Evolutionary conservation across 2,888 invertebrate genomes (phyloP).

Genomic region (Alviniconcha strummeri): DNA sequence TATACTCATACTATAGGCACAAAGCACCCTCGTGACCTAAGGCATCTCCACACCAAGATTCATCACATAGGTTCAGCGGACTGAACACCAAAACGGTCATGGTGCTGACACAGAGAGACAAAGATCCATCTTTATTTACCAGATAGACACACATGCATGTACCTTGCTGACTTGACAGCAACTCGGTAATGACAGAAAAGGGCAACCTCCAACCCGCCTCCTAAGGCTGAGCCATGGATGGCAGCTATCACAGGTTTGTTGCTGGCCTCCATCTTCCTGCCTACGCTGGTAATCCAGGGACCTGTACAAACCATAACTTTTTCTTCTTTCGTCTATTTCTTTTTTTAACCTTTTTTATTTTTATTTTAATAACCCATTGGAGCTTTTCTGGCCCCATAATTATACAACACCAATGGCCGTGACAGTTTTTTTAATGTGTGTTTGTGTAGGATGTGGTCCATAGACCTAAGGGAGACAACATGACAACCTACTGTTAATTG

Average conservation of each 20-base stretch:
- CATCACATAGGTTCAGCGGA: too few relatives aligned
- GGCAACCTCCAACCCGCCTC: constrained; percentile 95
- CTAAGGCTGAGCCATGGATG: constrained; percentile 94
- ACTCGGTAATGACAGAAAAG: constrained; percentile 96
- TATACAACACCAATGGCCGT: background rate
- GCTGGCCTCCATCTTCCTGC: constrained; percentile 85
- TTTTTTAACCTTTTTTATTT: background rate
- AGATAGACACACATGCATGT: background rate
- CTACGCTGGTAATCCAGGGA: constrained; percentile 77
- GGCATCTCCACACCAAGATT: too few relatives aligned
- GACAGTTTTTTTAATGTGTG: too few relatives aligned
- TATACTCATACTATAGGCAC: too few relatives aligned
- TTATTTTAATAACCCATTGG: background rate
- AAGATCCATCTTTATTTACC: too few relatives aligned
- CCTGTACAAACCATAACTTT: constrained; percentile 16
- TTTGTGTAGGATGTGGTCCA: too few relatives aligned
- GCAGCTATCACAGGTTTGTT: constrained; percentile 95
- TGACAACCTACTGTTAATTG: too few relatives aligned
- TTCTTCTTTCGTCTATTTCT: background rate
- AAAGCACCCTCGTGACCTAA: too few relatives aligned
- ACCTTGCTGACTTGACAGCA: constrained; percentile 88
- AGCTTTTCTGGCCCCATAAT: background rate
- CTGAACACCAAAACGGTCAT: too few relatives aligned
- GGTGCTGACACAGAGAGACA: too few relatives aligned
- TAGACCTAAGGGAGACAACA: too few relatives aligned